Evolutionary conservation across 2,113 vertebrate genomes (phyloP).

Genomic region (Apus apus): DNA sequence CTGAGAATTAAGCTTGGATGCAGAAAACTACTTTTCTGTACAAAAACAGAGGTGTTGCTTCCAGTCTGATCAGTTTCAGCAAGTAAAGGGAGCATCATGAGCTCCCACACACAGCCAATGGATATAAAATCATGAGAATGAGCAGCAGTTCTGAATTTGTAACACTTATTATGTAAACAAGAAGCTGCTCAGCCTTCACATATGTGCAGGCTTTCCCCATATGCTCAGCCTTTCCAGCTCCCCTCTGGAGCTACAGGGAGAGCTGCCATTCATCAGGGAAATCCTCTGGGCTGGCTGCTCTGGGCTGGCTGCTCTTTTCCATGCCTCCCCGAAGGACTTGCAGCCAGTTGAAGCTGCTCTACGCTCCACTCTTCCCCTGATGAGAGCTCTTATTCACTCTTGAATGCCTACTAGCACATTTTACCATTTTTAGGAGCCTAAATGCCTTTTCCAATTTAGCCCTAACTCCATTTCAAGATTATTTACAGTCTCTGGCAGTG

Average conservation of each 20-base stretch:
- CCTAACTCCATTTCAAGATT: background rate
- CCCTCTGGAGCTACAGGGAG: background rate
- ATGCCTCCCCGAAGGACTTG: background rate
- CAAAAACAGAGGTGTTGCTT: background rate
- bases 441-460: constrained; percentile 40
- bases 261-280: background rate
- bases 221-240: background rate
- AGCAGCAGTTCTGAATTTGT: background rate
- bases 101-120: background rate
- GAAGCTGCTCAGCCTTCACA: background rate
- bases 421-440: constrained; percentile 33
- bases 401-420: background rate
- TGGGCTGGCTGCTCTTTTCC: constrained; percentile 5
- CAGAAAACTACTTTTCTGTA: background rate
- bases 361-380: background rate
- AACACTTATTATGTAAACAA: background rate
- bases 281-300: background rate
- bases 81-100: background rate
- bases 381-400: constrained; percentile 4
- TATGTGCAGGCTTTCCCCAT: background rate
- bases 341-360: background rate
- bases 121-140: background rate
- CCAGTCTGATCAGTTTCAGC: background rate
- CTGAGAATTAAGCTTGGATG: background rate
- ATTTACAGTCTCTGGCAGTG: background rate